Conservation (phyloP, 2,797 vertebrate genomes). For the Agapornis canus region DNA sequence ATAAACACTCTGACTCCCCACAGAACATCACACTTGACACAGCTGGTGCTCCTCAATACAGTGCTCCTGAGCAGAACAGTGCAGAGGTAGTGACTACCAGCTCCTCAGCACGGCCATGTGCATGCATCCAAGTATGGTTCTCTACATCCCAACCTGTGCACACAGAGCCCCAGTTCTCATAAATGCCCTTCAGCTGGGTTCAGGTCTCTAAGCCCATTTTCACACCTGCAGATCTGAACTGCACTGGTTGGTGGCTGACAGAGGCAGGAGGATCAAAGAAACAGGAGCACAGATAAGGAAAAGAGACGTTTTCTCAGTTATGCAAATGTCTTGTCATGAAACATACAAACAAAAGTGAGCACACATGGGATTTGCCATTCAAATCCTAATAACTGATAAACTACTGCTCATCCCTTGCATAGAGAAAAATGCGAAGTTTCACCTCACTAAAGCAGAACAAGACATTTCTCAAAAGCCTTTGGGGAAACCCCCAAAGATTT, state of each 20-base stretch:
- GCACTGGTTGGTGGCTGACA: background rate
- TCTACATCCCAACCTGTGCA: background rate
- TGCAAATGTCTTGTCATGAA: background rate
- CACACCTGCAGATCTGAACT: background rate
- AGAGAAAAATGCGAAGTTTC: background rate
- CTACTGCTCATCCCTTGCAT: background rate
- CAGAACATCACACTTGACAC: background rate
- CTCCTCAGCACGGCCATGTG: fast-evolving
- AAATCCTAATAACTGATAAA: background rate
- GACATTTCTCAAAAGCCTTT: background rate
- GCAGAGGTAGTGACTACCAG: background rate
- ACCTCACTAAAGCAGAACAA: background rate
- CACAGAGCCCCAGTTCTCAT: background rate
- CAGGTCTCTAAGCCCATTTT: background rate
- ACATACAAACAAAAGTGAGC: background rate
- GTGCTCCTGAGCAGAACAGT: background rate
- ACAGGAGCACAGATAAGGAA: background rate
- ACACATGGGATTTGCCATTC: background rate
- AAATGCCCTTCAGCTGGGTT: background rate
- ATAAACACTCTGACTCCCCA: background rate
- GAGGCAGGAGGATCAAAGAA: background rate
- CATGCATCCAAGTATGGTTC: background rate
- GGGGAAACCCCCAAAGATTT: background rate
- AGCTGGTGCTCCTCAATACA: background rate
- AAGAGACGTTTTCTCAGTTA: background rate